Conservation (phyloP, 1,140 invertebrate genomes). For the Thaumatotibia leucotreta region DNA sequence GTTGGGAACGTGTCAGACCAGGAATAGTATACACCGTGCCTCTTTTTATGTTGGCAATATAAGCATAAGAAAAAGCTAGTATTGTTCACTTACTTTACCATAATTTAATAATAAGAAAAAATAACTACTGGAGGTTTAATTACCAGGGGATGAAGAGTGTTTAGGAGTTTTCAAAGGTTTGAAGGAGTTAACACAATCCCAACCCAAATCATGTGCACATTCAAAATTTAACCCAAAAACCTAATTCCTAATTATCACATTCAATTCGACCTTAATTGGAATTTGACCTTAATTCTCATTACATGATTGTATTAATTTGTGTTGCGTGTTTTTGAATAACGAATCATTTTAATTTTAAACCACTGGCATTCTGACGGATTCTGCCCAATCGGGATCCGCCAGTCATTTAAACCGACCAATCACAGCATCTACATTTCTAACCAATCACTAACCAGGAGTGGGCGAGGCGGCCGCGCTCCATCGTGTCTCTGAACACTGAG, state of each 20-base stretch:
- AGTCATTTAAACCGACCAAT: conserved; percentile 78
- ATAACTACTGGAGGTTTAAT: too few species aligned
- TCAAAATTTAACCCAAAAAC: not conserved
- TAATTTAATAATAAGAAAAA: too few species aligned
- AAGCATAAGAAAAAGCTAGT: too few species aligned
- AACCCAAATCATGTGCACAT: not conserved
- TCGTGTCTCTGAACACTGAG: conserved; percentile 84
- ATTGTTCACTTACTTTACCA: too few species aligned
- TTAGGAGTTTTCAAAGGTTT: not conserved
- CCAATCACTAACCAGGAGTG: conserved; percentile 77
- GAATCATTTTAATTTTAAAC: not conserved
- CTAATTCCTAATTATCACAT: not conserved
- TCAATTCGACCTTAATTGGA: not conserved
- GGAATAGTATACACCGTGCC: too few species aligned
- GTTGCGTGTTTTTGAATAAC: not conserved
- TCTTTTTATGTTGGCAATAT: too few species aligned
- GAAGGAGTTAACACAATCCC: not conserved
- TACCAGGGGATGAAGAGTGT: not conserved
- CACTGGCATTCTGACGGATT: too few species aligned
- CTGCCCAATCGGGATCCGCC: conserved; percentile 14
- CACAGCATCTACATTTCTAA: conserved; percentile 32
- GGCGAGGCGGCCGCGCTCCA: conserved; percentile 77
- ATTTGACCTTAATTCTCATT: not conserved
- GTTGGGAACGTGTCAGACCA: too few species aligned
- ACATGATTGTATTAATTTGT: not conserved